Evolutionary conservation across 2,113 vertebrate species (phyloP), one percentile per base, ranked within the genome.

Genomic region (Baryphthengus martii): DNA sequence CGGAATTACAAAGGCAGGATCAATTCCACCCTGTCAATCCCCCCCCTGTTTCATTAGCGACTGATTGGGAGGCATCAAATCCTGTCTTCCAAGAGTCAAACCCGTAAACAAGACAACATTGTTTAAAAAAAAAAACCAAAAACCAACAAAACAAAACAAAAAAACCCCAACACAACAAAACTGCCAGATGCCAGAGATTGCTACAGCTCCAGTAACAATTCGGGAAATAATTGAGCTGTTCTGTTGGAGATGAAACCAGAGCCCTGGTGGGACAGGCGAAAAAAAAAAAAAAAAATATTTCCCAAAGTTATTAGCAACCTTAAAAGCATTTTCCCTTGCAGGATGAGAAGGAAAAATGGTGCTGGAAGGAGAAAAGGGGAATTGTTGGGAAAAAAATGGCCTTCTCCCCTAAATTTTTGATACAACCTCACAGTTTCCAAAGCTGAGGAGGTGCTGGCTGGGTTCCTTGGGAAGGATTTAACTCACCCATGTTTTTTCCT

Each of bases 21-120:
- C 96, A 96, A 95, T 96, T 93, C 89, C 58, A 21, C 17, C 7
- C 89, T 95, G 93, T 96, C 95, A 97, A 94, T 97, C 95, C 85
- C 77, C 85, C 77, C 61, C 65, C 37, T 5, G 10, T 92, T 91
- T 89, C 93, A 89, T 95, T 95, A 94, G 86, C 71, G 1, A 66
- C 66, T 88, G 91, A 92, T 95, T 96, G 70, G 80, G 50, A 29
- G 55, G 59, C 77, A 92, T 94, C 93, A 75, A 72, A 85, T 71
- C 53, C 71, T 53, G 53, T 71, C 96, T 94, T 81, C 61, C 89
- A 55, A 26, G 66, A 85, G 85, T 91, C 86, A 93, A 88, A 84
- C 53, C 44, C 74, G 26, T 76, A 91, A 96, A 89, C 42, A 50
- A 86, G 91, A 92, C 88, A 92, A 84, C 71, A 62, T 70, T 75